phyloP scores from a whole-genome alignment of 2,113 vertebrate genomes.

The Bubalus kerabau region DNA sequence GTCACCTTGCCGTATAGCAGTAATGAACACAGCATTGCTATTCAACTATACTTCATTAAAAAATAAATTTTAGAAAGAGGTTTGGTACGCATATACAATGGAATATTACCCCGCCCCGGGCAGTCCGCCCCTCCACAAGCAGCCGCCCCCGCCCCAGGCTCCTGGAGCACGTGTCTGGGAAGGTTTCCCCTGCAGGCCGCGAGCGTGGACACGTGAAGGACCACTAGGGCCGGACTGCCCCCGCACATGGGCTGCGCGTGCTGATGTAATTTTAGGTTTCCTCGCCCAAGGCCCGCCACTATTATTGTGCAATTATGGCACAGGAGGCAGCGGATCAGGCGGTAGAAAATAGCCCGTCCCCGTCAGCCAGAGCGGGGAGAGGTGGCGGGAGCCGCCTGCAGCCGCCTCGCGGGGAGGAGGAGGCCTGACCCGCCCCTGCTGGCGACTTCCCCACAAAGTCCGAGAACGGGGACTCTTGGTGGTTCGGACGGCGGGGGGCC shows the following conservation, averaged over 20 bases:
- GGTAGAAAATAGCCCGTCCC: neutral
- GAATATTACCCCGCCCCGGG: neutral
- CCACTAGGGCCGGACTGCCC: neutral
- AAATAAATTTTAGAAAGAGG: neutral
- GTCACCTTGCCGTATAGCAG: neutral
- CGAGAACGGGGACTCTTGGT: neutral
- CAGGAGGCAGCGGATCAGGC: neutral
- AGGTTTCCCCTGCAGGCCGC: neutral
- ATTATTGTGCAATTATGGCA: neutral
- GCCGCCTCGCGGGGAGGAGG: neutral
- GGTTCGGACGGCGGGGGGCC: neutral
- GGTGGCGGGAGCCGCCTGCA: neutral
- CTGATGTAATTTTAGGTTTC: neutral
- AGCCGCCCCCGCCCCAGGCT: neutral
- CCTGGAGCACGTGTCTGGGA: neutral
- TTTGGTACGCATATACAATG: neutral
- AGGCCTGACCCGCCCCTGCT: neutral
- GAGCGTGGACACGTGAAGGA: neutral
- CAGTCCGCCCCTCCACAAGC: neutral
- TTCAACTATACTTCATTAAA: neutral
- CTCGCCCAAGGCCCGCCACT: neutral
- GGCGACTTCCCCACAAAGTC: neutral
- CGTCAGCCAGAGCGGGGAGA: neutral
- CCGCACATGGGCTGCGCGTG: neutral
- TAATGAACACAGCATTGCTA: neutral